These are phyloP conservation scores for Daubentonia madagascariensis DNA, from an alignment of 2,113 vertebrate genomes.

Conservation along the genomic window DNA sequence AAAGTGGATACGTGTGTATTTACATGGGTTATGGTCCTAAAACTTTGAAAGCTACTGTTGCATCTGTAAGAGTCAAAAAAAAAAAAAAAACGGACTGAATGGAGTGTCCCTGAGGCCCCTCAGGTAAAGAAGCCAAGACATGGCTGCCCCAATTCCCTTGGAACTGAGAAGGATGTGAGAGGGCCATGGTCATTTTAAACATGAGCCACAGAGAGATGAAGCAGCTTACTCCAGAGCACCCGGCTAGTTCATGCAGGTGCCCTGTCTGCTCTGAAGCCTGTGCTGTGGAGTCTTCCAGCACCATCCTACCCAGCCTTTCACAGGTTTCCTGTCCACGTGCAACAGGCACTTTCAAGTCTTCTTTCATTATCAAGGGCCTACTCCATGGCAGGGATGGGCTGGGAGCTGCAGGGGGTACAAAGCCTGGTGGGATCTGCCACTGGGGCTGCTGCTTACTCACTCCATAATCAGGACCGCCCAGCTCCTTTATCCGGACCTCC, in stretches of 20 bases:
- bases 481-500: slow-evolving; percentile 95
- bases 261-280: neutral
- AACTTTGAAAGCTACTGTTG: neutral
- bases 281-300: neutral
- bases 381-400: neutral
- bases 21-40: neutral
- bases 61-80: neutral
- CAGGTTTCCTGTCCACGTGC: neutral
- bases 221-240: neutral
- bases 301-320: neutral
- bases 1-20: neutral
- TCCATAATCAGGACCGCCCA: slow-evolving; percentile 94
- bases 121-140: neutral
- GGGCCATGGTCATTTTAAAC: neutral
- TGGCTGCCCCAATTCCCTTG: neutral
- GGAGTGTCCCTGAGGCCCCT: neutral
- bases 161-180: too few species aligned
- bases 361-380: neutral
- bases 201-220: neutral
- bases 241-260: neutral
- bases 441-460: slow-evolving; percentile 79
- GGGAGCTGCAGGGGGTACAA: neutral
- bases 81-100: neutral
- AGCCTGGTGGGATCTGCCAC: neutral
- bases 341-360: neutral